phyloP scores from a whole-genome alignment of 2,888 invertebrate genomes.

The Ommatoiulus sabulosus region DNA sequence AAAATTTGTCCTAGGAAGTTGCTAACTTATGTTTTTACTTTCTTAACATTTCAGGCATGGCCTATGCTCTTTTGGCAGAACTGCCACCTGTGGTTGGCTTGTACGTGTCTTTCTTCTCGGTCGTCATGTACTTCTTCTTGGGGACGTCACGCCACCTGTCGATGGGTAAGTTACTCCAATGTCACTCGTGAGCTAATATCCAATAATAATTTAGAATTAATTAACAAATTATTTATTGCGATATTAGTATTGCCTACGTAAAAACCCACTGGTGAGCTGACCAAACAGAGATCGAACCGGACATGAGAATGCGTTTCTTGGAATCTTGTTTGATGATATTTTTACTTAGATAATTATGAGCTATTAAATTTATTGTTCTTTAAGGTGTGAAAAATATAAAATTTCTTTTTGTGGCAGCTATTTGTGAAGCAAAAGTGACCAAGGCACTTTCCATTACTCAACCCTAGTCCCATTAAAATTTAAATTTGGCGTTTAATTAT shows the following conservation, averaged over 20 bases:
- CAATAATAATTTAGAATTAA: not conserved
- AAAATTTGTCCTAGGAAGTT: too few species aligned
- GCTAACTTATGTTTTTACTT: not conserved
- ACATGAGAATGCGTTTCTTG: not conserved
- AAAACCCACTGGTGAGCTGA: not conserved
- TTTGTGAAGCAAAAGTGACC: not conserved
- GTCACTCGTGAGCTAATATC: not conserved
- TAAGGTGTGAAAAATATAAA: not conserved
- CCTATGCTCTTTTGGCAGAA: slow-evolving; percentile 70
- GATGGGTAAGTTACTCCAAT: slow-evolving; percentile 65
- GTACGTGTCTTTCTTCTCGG: slow-evolving; percentile 71
- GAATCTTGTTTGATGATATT: not conserved
- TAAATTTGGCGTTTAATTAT: not conserved
- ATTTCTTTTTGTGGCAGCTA: not conserved
- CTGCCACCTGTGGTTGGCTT: slow-evolving; percentile 70
- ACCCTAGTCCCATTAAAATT: not conserved
- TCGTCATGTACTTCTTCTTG: slow-evolving; percentile 70
- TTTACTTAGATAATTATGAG: not conserved
- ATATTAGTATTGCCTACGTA: not conserved
- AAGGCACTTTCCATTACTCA: not conserved
- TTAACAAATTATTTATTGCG: not conserved
- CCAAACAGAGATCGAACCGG: not conserved
- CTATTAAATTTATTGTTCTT: not conserved
- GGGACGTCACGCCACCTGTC: slow-evolving; percentile 71
- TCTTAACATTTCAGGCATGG: slow-evolving; percentile 67